Conservation (phyloP, 2,113 vertebrate genomes). For the Cettia cetti region DNA sequence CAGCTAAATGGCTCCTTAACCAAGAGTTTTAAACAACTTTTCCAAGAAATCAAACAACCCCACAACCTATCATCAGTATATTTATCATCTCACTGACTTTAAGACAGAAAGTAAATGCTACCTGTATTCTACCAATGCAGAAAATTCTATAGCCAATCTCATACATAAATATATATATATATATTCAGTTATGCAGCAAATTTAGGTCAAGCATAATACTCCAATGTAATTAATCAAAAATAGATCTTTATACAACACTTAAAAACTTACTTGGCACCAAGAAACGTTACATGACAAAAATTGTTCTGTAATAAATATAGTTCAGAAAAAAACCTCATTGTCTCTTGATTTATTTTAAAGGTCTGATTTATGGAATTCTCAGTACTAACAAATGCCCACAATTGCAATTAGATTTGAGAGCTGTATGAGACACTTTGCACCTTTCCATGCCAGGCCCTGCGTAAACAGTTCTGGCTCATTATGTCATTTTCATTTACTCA, state of each 20-base stretch:
- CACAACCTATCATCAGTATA: background rate
- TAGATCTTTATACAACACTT: background rate
- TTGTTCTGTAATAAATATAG: background rate
- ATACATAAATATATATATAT: background rate
- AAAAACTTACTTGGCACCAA: background rate
- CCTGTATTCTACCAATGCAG: background rate
- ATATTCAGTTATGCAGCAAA: background rate
- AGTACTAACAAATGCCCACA: background rate
- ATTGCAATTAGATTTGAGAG: background rate
- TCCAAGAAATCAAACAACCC: background rate
- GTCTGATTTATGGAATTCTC: background rate
- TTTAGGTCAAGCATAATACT: background rate
- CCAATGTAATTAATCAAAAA: background rate
- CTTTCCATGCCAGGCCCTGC: background rate
- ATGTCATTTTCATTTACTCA: background rate
- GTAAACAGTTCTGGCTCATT: background rate
- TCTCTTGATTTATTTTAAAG: background rate
- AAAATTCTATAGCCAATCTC: background rate
- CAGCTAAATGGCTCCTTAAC: background rate
- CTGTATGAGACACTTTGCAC: background rate
- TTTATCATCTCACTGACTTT: background rate
- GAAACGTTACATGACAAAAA: constrained; percentile 18
- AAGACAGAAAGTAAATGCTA: background rate
- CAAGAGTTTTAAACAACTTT: background rate
- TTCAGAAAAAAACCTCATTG: constrained; percentile 11